Evolutionary conservation across 2,888 invertebrate species (phyloP).

Genomic region (Amitus sp.): DNA sequence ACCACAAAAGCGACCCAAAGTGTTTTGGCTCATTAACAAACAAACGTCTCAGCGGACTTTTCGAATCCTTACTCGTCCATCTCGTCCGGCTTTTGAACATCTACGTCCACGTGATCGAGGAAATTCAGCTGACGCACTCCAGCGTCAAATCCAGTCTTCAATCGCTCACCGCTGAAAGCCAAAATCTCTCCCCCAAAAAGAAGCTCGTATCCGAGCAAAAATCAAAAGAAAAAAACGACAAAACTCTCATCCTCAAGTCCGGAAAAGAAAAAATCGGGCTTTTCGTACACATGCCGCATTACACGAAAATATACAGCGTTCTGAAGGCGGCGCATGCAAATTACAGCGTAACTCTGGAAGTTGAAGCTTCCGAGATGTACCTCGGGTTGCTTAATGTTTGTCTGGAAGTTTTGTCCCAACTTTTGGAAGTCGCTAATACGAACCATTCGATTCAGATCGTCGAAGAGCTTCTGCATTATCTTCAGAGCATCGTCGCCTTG

Average conservation of each 20-base stretch:
- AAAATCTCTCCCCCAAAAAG: slow-evolving; percentile 66
- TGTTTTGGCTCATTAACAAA: slow-evolving; percentile 49
- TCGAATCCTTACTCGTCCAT: slow-evolving; percentile 75
- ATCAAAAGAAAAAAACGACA: slow-evolving; percentile 66
- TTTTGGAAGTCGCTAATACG: slow-evolving; percentile 76
- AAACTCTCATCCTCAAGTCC: slow-evolving; percentile 52
- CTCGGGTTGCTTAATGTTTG: slow-evolving; percentile 73
- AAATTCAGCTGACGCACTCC: slow-evolving; percentile 60
- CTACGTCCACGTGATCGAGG: slow-evolving; percentile 80
- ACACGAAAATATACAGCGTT: slow-evolving; percentile 85
- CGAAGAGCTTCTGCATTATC: slow-evolving; percentile 82
- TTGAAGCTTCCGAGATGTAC: slow-evolving; percentile 80
- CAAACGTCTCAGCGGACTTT: slow-evolving; percentile 58
- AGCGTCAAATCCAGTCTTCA: slow-evolving; percentile 70
- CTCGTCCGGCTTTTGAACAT: slow-evolving; percentile 78
- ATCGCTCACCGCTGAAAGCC: slow-evolving; percentile 66
- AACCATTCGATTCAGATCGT: slow-evolving; percentile 78
- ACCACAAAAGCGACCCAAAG: slow-evolving; percentile 36
- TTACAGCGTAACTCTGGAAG: slow-evolving; percentile 87
- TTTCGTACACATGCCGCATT: slow-evolving; percentile 79
- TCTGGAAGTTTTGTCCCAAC: slow-evolving; percentile 72
- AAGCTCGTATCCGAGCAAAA: slow-evolving; percentile 57
- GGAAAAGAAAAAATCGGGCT: slow-evolving; percentile 43
- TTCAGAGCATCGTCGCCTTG: slow-evolving; percentile 76
- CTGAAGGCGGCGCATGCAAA: slow-evolving; percentile 85